A percentile compares a stretch with the other conserved stretches of the same genome.
Evolutionary conservation across 2,113 vertebrate genomes (phyloP).

Genomic region (Castor canadensis): DNA sequence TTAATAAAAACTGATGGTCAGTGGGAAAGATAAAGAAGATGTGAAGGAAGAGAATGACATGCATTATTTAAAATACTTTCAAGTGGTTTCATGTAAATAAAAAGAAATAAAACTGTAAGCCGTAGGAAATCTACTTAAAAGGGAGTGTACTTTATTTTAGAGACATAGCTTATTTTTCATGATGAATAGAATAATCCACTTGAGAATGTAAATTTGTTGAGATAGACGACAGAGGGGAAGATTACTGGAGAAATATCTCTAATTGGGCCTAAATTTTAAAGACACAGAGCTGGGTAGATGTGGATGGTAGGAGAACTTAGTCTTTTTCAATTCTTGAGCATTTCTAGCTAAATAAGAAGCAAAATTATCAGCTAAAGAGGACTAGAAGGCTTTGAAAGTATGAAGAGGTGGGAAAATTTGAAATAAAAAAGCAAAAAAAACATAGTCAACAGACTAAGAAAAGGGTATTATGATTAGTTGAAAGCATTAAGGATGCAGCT

Average conservation of each 20-base stretch:
- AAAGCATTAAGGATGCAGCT: neutral
- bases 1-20: too few species aligned
- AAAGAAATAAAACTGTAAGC: too few species aligned
- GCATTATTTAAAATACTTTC: too few species aligned
- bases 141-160: conserved; percentile 28
- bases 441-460: neutral
- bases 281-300: conserved; percentile 29
- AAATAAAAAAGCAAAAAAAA: neutral
- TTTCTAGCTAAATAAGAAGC: neutral
- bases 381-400: neutral
- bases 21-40: too few species aligned
- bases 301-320: neutral
- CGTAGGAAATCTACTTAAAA: too few species aligned
- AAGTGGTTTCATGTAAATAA: too few species aligned
- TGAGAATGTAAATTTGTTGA: neutral
- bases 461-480: neutral
- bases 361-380: neutral
- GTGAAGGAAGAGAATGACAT: too few species aligned
- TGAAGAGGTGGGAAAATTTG: neutral
- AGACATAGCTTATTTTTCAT: neutral
- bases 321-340: conserved; percentile 40
- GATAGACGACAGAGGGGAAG: neutral
- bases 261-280: neutral
- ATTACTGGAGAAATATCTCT: conserved; percentile 16
- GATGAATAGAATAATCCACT: neutral